Conservation (phyloP, 2,888 invertebrate genomes). For the Eilema depressum region DNA sequence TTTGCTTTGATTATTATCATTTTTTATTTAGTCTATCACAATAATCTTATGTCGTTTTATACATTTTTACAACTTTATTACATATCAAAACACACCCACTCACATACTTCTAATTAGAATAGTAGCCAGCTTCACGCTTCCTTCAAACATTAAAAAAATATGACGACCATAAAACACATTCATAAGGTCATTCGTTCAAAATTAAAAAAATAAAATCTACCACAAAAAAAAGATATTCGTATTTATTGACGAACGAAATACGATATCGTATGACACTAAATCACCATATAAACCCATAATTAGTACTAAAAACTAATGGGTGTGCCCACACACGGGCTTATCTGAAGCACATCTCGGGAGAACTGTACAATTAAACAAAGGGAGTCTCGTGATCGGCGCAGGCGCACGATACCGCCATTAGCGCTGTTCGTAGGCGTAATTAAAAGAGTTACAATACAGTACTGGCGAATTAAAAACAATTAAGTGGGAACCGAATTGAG, state of each 20-base stretch:
- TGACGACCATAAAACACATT: slow-evolving; percentile 31
- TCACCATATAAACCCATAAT: slow-evolving; percentile 47
- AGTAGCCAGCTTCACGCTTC: slow-evolving; percentile 10
- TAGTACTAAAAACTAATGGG: slow-evolving; percentile 53
- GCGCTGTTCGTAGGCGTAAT: slow-evolving; percentile 81
- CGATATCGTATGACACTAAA: slow-evolving; percentile 47
- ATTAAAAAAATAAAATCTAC: slow-evolving; percentile 34
- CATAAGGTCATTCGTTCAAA: slow-evolving; percentile 29
- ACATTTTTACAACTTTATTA: slow-evolving; percentile 13
- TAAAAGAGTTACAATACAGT: slow-evolving; percentile 83
- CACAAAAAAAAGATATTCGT: slow-evolving; percentile 22
- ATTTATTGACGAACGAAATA: slow-evolving; percentile 43
- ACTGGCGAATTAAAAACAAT: slow-evolving; percentile 85
- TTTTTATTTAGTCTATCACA: slow-evolving; percentile 7
- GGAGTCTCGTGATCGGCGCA: slow-evolving; percentile 71
- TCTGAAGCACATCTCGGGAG: slow-evolving; percentile 59
- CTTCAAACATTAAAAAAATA: slow-evolving; percentile 21
- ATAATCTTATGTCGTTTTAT: not conserved
- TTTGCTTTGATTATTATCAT: not conserved
- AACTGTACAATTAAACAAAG: slow-evolving; percentile 75
- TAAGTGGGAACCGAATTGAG: slow-evolving; percentile 81
- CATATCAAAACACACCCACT: not conserved
- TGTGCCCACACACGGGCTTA: slow-evolving; percentile 55
- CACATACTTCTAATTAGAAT: not conserved
- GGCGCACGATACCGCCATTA: slow-evolving; percentile 79